Evolutionary conservation across 2,888 invertebrate species (phyloP), one percentile per base, ranked within the genome.

Genomic region (Bellardia pandia): DNA sequence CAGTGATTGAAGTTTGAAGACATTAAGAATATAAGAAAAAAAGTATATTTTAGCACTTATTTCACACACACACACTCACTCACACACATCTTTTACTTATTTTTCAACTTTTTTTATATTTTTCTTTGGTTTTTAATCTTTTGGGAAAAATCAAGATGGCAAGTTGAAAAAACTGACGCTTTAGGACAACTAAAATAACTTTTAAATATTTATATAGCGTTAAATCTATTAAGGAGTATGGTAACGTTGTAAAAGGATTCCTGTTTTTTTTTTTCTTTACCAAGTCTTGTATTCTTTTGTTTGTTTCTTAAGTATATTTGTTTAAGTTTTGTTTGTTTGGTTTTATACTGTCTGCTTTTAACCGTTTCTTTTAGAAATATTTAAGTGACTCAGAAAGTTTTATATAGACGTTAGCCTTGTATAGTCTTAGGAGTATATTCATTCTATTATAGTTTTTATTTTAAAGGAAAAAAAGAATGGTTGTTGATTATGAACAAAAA

Each of bases 181-280:
- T 42, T 13, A 56, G 81, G 81, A 62, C 78, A 78, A 62, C 33
- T 60, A 16, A 78, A 81, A 81, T 58, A 69, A 86, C 83, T 87
- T 88, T 87, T 85, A 72, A 83, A 88, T 88, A 88, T 89, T 88
- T 88, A 89, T 86, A 83, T 71, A 87, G 83, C 86, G 74, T 89
- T 88, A 89, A 89, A 83, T 88, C 80, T 79, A 85, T 82, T 89
- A 86, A 56, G 72, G 77, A 87, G 64, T 58, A 72, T 58, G 69
- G 60, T 11, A 62, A 68, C 45, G 6, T 60, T 69, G 6, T 51
- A 62, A 82, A 80, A 62, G 64, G 53, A 58, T 75, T 72, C 37
- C 37, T 64, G 13, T 0, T 2, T 48, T 3, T 60, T 0, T 2
- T 48, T 3, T 60, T 68, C 48, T 56, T n/a, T 60, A 23, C 16